Base-by-base conservation (phyloP, 1,140 invertebrate species). In the Meloidogyne hapla region DNA sequence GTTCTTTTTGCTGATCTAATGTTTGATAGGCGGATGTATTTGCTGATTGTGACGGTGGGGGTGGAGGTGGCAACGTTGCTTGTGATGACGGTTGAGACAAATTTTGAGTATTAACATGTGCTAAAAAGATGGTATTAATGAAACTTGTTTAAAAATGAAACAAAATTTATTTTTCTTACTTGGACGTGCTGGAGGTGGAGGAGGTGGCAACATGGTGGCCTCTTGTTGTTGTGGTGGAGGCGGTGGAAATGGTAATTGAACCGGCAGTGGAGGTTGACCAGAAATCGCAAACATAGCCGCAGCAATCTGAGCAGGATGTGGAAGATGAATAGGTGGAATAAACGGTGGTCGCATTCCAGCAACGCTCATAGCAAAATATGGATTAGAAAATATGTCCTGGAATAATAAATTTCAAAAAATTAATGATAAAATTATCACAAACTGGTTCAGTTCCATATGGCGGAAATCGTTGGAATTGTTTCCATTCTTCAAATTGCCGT, bases 221-320 rank as follows among this genome's bases (percentile, higher is more conserved):
- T n/a, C 2, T 56, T 56, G 48, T 56, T 56, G 48, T 56, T 56
- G 48, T n/a, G 48, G 33, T 4, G 66, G 66, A 40, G 66, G 68
- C 1, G 68, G 68, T 56, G 68, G 68, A 9, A n/a, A 28, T 8
- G 40, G 38, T 8, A 28, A 25, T 5, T 42, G 33, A 5, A 45
- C 18, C 9, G 48, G 48, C n/a, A 38, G 68, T 42, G 48, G 48
- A 56, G 48, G 48, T 9, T 15, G 48, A 21, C 5, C 12, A 56
- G 48, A 56, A 13, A 56, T 56, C n/a, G 48, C 48, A 5, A 56
- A 56, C 48, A 56, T n/a, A 4, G 48, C 48, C n/a, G 48, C 48
- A 56, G 48, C 48, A 6, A 56, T 5, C n/a, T 56, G 48, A 1
- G 48, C 48, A 9, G 48, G 48, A 56, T 56, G 48, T 21, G 48